phyloP scores from a whole-genome alignment of 2,888 invertebrate species.

The Beris morrisii region DNA sequence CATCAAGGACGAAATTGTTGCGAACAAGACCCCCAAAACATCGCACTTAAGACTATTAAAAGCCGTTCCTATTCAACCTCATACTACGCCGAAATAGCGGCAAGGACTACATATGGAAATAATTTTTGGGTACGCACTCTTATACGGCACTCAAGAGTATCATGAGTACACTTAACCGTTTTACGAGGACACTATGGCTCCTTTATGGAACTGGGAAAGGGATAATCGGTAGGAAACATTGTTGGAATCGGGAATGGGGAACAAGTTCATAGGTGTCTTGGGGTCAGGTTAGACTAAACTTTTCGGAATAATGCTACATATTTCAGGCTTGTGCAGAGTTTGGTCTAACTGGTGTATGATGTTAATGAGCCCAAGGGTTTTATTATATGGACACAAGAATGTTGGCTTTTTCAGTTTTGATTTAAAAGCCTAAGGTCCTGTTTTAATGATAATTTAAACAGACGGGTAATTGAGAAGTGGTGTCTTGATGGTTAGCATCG shows the following conservation, averaged over 20 bases:
- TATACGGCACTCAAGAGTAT: constrained; percentile 33
- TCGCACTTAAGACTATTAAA: constrained; percentile 13
- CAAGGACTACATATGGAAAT: constrained; percentile 21
- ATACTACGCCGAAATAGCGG: not conserved
- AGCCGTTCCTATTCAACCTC: not conserved
- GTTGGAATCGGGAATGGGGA: constrained; percentile 10
- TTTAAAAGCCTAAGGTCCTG: constrained; percentile 19
- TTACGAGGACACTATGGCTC: constrained; percentile 36
- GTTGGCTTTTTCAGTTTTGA: constrained; percentile 30
- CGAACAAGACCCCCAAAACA: constrained; percentile 27
- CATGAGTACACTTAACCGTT: constrained; percentile 37
- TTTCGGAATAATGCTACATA: no score
- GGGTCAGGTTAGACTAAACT: constrained; percentile 20
- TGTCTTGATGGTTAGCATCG: constrained; percentile 23
- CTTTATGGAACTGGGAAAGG: constrained; percentile 29
- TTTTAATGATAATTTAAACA: constrained; percentile 29
- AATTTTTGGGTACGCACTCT: constrained; percentile 21
- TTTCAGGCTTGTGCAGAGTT: not conserved
- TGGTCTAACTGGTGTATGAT: constrained; percentile 13
- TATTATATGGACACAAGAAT: constrained; percentile 29
- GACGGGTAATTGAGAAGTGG: constrained; percentile 29
- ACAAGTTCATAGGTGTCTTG: constrained; percentile 30
- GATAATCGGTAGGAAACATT: constrained; percentile 29
- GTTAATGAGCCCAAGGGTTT: constrained; percentile 28
- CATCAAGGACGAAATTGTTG: not conserved